Percentiles rank a stretch among this genome's conserved stretches.
Conservation (phyloP, 2,888 invertebrate species). For the Dynastes hyllus region DNA sequence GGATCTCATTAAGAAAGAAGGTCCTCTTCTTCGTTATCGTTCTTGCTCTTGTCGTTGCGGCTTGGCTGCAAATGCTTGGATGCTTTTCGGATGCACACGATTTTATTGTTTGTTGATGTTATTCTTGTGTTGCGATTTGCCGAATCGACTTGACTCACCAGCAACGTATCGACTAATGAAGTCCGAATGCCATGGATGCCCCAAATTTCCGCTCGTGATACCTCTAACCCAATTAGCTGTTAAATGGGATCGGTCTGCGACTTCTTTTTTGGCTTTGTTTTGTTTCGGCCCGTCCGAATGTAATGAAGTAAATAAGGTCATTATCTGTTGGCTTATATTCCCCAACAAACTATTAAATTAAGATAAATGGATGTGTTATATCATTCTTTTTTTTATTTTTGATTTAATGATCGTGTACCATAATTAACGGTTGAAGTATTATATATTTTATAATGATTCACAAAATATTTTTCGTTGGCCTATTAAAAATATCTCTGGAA, state of each 20-base stretch:
- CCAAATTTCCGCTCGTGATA: slow-evolving; percentile 45
- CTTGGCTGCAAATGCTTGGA: neutral
- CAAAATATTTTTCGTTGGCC: too few relatives aligned
- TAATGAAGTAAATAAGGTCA: slow-evolving; percentile 5
- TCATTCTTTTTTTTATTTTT: neutral
- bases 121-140: slow-evolving; percentile 18
- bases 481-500: too few relatives aligned
- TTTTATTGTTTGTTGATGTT: slow-evolving; percentile 9
- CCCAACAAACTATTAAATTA: slow-evolving; percentile 4
- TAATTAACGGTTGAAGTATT: too few relatives aligned
- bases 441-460: too few relatives aligned
- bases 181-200: slow-evolving; percentile 32
- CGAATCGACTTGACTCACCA: neutral
- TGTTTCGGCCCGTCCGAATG: neutral
- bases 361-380: slow-evolving; percentile 1
- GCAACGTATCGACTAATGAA: slow-evolving; percentile 35
- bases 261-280: slow-evolving; percentile 15
- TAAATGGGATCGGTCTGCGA: slow-evolving; percentile 26
- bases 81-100: neutral
- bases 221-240: slow-evolving; percentile 46
- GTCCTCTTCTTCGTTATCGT: slow-evolving; percentile 18
- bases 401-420: too few relatives aligned
- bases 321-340: slow-evolving; percentile 8
- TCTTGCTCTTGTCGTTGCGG: neutral
- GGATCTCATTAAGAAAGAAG: slow-evolving; percentile 23